phyloP scores from a whole-genome alignment of 2,888 invertebrate species.

The Drosophila subsilvestris region DNA sequence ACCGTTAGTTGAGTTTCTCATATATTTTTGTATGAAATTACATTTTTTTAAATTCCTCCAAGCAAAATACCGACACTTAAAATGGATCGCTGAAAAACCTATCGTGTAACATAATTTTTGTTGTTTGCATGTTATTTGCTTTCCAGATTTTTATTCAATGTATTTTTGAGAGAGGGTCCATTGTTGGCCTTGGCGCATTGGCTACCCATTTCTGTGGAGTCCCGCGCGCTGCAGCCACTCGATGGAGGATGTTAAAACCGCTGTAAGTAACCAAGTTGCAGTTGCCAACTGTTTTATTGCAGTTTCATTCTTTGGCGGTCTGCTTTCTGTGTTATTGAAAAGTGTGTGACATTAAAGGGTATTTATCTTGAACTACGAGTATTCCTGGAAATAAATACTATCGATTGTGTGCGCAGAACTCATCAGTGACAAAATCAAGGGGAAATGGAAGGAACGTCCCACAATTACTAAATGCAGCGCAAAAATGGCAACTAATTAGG shows the following conservation, averaged over 20 bases:
- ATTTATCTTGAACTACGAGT: not conserved
- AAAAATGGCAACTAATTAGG: conserved; percentile 23
- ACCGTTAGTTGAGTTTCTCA: too few species aligned
- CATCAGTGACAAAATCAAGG: not conserved
- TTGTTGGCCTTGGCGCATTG: conserved; percentile 60
- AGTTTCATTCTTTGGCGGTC: conserved; percentile 1
- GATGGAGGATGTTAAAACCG: conserved; percentile 65
- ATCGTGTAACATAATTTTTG: not conserved
- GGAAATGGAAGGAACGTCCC: not conserved
- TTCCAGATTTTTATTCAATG: conserved; percentile 46
- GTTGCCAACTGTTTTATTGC: conserved; percentile 35
- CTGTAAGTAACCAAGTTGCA: conserved; percentile 74
- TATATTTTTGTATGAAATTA: too few species aligned
- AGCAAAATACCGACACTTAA: too few species aligned
- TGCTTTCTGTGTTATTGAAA: not conserved
- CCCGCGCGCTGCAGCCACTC: conserved; percentile 15
- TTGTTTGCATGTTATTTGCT: conserved; percentile 33
- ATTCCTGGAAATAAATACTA: not conserved
- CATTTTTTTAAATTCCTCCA: too few species aligned
- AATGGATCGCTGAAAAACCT: not conserved
- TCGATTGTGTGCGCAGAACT: not conserved
- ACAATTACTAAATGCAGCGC: not conserved
- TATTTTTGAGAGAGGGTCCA: conserved; percentile 61
- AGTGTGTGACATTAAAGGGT: not conserved
- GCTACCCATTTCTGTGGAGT: not conserved